Evolutionary conservation across 2,797 vertebrate genomes (phyloP).

Genomic region (Natrix natrix): DNA sequence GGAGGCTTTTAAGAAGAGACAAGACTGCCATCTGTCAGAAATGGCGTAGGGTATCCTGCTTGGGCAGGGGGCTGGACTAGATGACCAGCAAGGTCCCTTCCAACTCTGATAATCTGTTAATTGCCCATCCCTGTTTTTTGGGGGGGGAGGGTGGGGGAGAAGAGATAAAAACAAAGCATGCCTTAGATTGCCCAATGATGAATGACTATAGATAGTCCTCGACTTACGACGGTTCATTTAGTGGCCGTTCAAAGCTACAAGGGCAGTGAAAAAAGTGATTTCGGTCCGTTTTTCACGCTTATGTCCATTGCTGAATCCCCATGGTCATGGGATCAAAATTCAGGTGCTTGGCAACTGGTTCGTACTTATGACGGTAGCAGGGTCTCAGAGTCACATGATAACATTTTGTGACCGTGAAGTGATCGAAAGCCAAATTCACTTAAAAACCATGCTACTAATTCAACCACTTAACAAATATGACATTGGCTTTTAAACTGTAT

Average conservation of each 20-base stretch:
- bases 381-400: neutral
- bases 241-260: neutral
- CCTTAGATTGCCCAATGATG: neutral
- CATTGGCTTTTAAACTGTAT: no score
- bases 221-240: neutral
- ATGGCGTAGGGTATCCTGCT: no score
- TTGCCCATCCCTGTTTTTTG: no score
- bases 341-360: neutral
- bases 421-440: neutral
- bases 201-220: neutral
- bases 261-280: neutral
- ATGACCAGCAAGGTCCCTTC: no score
- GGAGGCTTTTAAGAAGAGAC: no score
- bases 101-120: no score
- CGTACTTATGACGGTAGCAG: neutral
- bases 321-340: neutral
- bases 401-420: neutral
- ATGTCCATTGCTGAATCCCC: rapidly evolving
- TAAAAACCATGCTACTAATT: rapidly evolving
- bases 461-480: neutral
- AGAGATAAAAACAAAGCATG: neutral
- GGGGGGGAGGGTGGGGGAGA: rapidly evolving
- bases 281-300: neutral
- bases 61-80: no score
- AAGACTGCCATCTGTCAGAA: no score